Conservation (phyloP, 2,797 vertebrate genomes). For the Crocidura indochinensis region DNA sequence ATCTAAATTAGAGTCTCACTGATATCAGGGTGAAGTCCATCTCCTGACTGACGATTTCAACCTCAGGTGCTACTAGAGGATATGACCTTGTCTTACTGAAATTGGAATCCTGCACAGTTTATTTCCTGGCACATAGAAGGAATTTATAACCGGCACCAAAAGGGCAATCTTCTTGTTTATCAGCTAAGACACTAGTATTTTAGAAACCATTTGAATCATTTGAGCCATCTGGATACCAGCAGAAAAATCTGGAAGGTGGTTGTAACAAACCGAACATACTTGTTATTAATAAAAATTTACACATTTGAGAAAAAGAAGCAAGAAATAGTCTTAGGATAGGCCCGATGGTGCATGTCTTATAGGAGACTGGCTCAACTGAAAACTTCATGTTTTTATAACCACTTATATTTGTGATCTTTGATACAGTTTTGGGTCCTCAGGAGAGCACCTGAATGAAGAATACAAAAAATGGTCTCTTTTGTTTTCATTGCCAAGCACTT, state of each 20-base stretch:
- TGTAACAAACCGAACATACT: conserved; percentile 36
- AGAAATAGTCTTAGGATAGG: conserved; percentile 23
- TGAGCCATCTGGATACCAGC: neutral
- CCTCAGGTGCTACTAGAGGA: neutral
- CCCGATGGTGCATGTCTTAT: no score
- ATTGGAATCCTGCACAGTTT: neutral
- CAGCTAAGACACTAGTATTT: conserved; percentile 51
- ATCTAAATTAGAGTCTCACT: neutral
- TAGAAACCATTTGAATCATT: conserved; percentile 9
- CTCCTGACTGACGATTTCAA: conserved; percentile 44
- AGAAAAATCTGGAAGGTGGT: conserved; percentile 36
- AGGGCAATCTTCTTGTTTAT: conserved; percentile 36
- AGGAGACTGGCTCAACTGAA: no score
- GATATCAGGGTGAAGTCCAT: conserved; percentile 50
- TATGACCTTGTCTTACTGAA: conserved; percentile 46
- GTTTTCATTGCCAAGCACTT: no score
- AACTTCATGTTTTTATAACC: no score
- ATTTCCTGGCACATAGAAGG: conserved; percentile 30
- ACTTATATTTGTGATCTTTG: no score
- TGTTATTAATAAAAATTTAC: conserved; percentile 70
- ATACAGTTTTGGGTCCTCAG: no score
- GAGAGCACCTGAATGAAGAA: no score
- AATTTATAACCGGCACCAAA: conserved; percentile 49
- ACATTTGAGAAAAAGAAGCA: conserved; percentile 48
- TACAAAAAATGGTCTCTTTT: no score